These are phyloP conservation scores for Catocala sponsa DNA, from an alignment of 2,888 invertebrate species.

Conservation along the genomic window DNA sequence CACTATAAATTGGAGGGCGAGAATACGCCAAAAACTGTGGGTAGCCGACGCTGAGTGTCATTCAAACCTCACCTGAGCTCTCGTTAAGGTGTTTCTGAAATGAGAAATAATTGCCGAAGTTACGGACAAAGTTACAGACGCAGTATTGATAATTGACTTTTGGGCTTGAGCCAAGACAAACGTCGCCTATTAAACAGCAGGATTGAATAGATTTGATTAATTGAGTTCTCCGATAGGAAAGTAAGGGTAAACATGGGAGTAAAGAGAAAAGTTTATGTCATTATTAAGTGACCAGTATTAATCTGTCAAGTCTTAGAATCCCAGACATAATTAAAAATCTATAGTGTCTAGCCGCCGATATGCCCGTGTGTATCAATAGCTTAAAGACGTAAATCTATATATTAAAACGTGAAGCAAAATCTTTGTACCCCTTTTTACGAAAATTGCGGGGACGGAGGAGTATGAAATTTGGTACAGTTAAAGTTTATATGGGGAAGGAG, in stretches of 20 bases:
- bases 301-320: too few species aligned
- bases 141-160: conserved; percentile 80
- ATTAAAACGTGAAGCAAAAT: too few species aligned
- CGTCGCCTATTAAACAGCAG: conserved; percentile 24
- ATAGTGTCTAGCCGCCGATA: too few species aligned
- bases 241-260: neutral
- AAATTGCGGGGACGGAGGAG: too few species aligned
- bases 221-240: conserved; percentile 12
- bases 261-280: too few species aligned
- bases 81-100: conserved; percentile 80
- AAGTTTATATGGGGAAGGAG: too few species aligned
- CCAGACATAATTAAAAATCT: too few species aligned
- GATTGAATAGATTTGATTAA: conserved; percentile 34
- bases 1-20: conserved; percentile 70
- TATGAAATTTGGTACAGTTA: too few species aligned
- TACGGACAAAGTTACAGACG: conserved; percentile 40
- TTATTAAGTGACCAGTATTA: too few species aligned
- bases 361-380: too few species aligned
- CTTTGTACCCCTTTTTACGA: too few species aligned
- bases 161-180: conserved; percentile 75
- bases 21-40: conserved; percentile 74
- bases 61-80: conserved; percentile 69
- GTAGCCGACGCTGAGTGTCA: conserved; percentile 67
- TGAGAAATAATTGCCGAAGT: conserved; percentile 83
- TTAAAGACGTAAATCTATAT: too few species aligned